phyloP scores from a whole-genome alignment of 2,888 invertebrate species.

The Dryadula phaetusa region DNA sequence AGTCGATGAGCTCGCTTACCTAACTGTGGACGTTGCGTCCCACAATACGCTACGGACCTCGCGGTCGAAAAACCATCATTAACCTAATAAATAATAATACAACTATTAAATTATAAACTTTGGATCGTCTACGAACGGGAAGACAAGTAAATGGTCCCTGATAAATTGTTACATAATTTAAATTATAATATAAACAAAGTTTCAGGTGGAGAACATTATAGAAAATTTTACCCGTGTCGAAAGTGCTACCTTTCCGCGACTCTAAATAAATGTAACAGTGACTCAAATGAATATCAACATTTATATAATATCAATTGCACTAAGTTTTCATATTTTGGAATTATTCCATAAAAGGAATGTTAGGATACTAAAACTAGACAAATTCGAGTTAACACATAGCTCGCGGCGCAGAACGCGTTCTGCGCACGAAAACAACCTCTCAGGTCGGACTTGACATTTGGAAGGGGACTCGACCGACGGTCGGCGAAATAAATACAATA shows the following conservation, averaged over 20 bases:
- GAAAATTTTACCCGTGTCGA: conserved; percentile 39
- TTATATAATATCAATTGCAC: conserved; percentile 79
- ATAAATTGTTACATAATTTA: conserved; percentile 39
- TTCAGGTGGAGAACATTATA: conserved; percentile 37
- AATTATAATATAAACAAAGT: conserved; percentile 34
- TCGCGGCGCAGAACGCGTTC: conserved; percentile 47
- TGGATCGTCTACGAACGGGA: conserved; percentile 76
- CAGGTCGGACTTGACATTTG: conserved; percentile 25
- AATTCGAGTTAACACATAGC: conserved; percentile 72
- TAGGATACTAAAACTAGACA: conserved; percentile 72
- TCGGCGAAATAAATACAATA: conserved; percentile 38
- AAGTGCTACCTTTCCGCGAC: conserved; percentile 32
- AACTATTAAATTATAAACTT: conserved; percentile 69
- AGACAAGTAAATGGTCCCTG: conserved; percentile 77
- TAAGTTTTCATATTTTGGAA: conserved; percentile 68
- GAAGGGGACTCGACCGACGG: conserved; percentile 32
- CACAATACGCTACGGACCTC: conserved; percentile 34
- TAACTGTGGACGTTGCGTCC: conserved; percentile 48
- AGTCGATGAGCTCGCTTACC: conserved; percentile 76
- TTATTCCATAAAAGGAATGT: conserved; percentile 78
- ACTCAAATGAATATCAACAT: conserved; percentile 46
- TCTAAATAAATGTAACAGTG: conserved; percentile 34
- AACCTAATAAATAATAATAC: conserved; percentile 74
- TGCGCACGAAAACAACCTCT: conserved; percentile 35
- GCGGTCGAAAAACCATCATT: conserved; percentile 52